phyloP scores from a whole-genome alignment of 2,888 invertebrate genomes.

The Sialis lutaria region DNA sequence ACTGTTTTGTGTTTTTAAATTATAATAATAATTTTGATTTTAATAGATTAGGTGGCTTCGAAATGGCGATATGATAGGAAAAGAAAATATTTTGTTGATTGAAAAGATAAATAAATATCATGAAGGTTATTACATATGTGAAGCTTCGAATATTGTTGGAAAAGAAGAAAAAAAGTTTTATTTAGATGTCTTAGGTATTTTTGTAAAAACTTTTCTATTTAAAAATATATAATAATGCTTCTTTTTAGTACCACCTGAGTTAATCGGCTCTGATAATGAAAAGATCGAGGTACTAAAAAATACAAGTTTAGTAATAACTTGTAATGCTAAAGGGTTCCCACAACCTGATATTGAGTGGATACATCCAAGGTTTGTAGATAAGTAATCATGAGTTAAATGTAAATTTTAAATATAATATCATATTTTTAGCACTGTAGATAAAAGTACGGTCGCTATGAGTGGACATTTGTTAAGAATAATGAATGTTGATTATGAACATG shows the following conservation, averaged over 20 bases:
- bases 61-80: conserved; percentile 10
- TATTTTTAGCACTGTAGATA: no score
- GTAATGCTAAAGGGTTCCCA: conserved; percentile 18
- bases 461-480: neutral
- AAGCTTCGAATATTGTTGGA: conserved; percentile 25
- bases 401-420: no score
- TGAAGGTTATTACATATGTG: conserved; percentile 25
- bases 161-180: conserved; percentile 12
- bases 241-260: conserved; percentile 12
- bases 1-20: no score
- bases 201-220: neutral
- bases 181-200: conserved; percentile 14
- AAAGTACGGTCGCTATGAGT: neutral
- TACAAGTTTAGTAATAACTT: conserved; percentile 18
- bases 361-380: neutral
- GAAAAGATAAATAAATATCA: conserved; percentile 22
- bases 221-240: neutral
- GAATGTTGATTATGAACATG: conserved; percentile 14
- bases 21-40: neutral
- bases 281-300: conserved; percentile 9
- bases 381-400: neutral
- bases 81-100: conserved; percentile 13
- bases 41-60: conserved; percentile 13
- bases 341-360: conserved; percentile 15
- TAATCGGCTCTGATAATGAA: conserved; percentile 12